A percentile compares a stretch with the other conserved stretches of the same genome.
phyloP scores from a whole-genome alignment of 2,888 invertebrate species.

The Drosophila nr. medialis region DNA sequence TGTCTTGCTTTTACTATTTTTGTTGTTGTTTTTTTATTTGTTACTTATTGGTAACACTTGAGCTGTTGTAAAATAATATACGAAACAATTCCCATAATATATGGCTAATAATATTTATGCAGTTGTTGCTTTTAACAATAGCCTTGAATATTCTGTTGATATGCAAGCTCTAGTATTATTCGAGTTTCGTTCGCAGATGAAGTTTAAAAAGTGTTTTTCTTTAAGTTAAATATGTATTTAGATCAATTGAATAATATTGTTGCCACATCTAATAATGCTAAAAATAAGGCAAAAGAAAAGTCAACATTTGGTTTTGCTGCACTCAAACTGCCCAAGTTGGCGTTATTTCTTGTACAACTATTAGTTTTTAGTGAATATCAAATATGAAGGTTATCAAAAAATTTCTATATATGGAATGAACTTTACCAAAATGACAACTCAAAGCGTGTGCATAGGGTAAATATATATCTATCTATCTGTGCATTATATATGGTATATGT shows the following conservation, averaged over 20 bases:
- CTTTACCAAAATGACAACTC: slow-evolving; percentile 30
- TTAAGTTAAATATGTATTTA: not conserved
- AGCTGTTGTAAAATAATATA: not conserved
- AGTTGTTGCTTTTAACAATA: not conserved
- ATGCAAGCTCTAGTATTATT: not conserved
- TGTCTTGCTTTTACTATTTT: not conserved
- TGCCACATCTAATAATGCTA: not conserved
- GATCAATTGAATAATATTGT: not conserved
- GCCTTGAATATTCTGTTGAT: not conserved
- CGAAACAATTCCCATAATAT: not conserved
- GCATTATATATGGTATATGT: not conserved
- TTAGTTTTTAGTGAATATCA: slow-evolving; percentile 4
- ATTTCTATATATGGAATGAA: slow-evolving; percentile 10
- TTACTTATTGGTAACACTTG: not conserved
- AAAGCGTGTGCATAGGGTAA: slow-evolving; percentile 17
- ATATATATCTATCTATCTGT: not conserved
- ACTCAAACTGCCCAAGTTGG: not conserved
- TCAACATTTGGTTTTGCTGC: not conserved
- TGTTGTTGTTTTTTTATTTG: not conserved
- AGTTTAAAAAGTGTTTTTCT: not conserved
- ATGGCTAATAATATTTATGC: not conserved
- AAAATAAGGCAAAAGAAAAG: not conserved
- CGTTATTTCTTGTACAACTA: not conserved
- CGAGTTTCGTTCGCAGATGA: not conserved
- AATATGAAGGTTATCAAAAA: slow-evolving; percentile 7